Evolutionary conservation across 2,797 vertebrate genomes (phyloP), one percentile per base, ranked within the genome.

Genomic region (Pitangus sulphuratus): DNA sequence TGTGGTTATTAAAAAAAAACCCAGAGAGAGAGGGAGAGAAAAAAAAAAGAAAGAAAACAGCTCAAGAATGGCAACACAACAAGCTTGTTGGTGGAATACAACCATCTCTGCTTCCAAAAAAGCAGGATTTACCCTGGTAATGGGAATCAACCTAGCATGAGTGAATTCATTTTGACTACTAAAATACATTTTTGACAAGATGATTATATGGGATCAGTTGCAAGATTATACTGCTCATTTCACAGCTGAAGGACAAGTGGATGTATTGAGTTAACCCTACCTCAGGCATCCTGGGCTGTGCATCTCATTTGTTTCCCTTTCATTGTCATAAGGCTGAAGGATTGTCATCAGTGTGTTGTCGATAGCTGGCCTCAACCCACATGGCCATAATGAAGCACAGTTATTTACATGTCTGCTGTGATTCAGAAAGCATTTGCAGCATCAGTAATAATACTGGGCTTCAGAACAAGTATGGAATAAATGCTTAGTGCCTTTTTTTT

Each of bases 101-200:
- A 44, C 91, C 26, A 54, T 90, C 62, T 88, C 80, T 70, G 30
- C 87, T 95, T 53, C 37, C 57, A 75, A 89, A 89, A 60, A 72
- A 22, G 64, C 62, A 1, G 26, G 42, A 86, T 92, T 87, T 84
- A 25, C 60, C 61, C 9, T 53, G 48, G 64, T 91, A 94, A 84
- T 94, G 78, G 89, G 66, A 95, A 84, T 95, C 76, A 93, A 57
- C 77, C 37, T 87, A 96, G 88, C n/a, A 33, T 39, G 84, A 95
- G 68, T 39, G 75, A 96, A 97, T 97, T 95, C 69, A 83, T 94
- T 96, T 84, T 97, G 96, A 87, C 91, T 92, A 62, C 90, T 75
- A 64, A 84, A 94, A 87, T 84, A 66, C 57, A 26, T 94, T 83
- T 95, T 90, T 97, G 95, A 97, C 91, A 95, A 90, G 74, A 91